Conservation (phyloP, 2,888 invertebrate genomes). For the Strigamia maritima region DNA sequence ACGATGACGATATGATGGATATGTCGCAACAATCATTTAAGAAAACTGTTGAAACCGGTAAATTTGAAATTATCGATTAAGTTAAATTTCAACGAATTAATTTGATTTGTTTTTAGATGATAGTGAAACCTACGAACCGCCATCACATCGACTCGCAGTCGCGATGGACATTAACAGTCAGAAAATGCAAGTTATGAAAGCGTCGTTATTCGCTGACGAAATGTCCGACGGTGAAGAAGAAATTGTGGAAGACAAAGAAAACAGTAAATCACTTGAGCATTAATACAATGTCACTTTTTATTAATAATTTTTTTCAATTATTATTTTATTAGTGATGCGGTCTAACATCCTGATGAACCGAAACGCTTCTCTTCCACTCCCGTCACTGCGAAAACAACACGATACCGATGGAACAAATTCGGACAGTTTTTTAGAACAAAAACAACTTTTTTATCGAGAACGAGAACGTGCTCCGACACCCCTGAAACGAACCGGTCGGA, state of each 20-base stretch:
- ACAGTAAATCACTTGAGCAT: not conserved
- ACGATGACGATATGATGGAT: conserved; percentile 41
- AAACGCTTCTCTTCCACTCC: not conserved
- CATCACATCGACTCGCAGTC: conserved; percentile 49
- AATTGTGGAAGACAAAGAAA: conserved; percentile 39
- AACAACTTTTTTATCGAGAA: not conserved
- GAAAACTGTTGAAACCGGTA: conserved; percentile 47
- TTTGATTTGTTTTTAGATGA: not conserved
- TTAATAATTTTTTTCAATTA: not conserved
- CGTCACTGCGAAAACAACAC: not conserved
- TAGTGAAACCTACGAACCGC: conserved; percentile 40
- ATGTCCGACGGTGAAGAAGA: conserved; percentile 50
- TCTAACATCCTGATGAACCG: not conserved
- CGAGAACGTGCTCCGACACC: not conserved
- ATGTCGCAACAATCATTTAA: conserved; percentile 44
- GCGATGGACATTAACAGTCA: conserved; percentile 49
- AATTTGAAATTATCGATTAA: not conserved
- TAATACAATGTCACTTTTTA: not conserved
- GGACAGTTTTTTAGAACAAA: not conserved
- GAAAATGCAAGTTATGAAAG: conserved; percentile 74
- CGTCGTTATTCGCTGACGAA: conserved; percentile 62
- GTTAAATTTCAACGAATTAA: not conserved
- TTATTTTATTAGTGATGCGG: not conserved
- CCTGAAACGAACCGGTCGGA: not conserved
- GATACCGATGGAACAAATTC: not conserved